A percentile compares a stretch with the other conserved stretches of the same genome.
phyloP scores from a whole-genome alignment of 2,888 invertebrate genomes.

The Elgonia sp. region DNA sequence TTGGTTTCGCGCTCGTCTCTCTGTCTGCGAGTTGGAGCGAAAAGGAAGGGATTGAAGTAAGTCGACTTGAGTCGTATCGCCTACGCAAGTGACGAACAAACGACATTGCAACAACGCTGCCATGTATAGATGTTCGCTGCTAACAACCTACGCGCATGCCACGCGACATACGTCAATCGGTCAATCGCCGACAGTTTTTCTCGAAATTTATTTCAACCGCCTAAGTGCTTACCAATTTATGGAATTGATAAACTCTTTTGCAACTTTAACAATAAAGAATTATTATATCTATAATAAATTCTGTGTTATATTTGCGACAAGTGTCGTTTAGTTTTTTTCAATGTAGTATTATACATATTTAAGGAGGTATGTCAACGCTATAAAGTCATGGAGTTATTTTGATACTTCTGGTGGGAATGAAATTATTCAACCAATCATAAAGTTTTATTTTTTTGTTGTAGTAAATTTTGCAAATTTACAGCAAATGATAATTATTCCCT shows the following conservation, averaged over 20 bases:
- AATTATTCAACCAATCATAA: too few relatives aligned
- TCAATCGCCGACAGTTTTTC: conserved; percentile 54
- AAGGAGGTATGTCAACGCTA: too few relatives aligned
- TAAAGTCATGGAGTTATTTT: too few relatives aligned
- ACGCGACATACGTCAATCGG: conserved; percentile 80
- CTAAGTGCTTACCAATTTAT: too few relatives aligned
- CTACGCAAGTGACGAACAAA: conserved; percentile 79
- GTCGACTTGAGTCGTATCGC: conserved; percentile 74
- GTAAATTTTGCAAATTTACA: too few relatives aligned
- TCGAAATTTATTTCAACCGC: conserved; percentile 5
- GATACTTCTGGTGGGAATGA: too few relatives aligned
- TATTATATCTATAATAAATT: too few relatives aligned
- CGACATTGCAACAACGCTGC: conserved; percentile 78
- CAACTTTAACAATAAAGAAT: not conserved
- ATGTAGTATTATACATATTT: too few relatives aligned
- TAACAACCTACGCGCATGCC: conserved; percentile 82
- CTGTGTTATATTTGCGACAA: too few relatives aligned
- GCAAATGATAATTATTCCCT: too few relatives aligned
- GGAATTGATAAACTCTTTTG: not conserved
- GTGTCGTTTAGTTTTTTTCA: too few relatives aligned
- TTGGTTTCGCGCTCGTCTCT: not conserved
- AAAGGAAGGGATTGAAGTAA: conserved; percentile 20
- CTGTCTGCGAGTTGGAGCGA: not conserved
- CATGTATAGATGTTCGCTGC: conserved; percentile 82
- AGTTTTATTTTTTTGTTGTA: too few relatives aligned